Conservation (phyloP, 2,888 invertebrate species). For the Camptogramma bilineatum region DNA sequence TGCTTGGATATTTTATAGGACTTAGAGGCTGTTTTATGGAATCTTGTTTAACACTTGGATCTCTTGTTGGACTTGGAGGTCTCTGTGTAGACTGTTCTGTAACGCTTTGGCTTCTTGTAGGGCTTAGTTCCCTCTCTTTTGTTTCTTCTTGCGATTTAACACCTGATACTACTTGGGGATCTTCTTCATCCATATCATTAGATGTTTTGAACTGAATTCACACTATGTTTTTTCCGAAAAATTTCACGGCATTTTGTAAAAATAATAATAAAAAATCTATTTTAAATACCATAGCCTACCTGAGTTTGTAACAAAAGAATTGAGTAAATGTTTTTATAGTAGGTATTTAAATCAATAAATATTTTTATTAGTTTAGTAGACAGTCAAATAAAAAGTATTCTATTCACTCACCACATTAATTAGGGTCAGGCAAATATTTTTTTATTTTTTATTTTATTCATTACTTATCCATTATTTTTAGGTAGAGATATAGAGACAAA, state of each 20-base stretch:
- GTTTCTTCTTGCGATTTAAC: slow-evolving; percentile 19
- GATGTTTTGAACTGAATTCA: slow-evolving; percentile 14
- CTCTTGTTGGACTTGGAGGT: slow-evolving; percentile 2
- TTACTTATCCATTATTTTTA: too few species aligned
- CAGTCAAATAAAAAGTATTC: too few species aligned
- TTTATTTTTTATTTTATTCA: too few species aligned
- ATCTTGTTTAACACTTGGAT: background rate
- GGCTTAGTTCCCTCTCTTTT: background rate
- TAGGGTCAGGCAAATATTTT: too few species aligned
- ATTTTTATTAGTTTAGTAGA: too few species aligned
- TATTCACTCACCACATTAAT: too few species aligned
- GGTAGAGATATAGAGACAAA: too few species aligned
- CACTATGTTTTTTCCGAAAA: slow-evolving; percentile 42
- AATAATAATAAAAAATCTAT: slow-evolving; percentile 23
- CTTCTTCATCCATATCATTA: slow-evolving; percentile 28
- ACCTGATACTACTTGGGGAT: slow-evolving; percentile 26
- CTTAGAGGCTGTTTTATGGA: background rate
- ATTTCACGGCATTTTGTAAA: slow-evolving; percentile 51
- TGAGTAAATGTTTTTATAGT: background rate
- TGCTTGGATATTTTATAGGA: background rate
- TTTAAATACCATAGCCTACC: slow-evolving; percentile 60
- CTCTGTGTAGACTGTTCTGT: background rate
- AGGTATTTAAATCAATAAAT: background rate
- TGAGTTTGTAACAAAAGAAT: slow-evolving; percentile 52
- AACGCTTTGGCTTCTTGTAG: background rate